A percentile compares a stretch with the other conserved stretches of the same genome.
Evolutionary conservation across 1,140 invertebrate species (phyloP).

Genomic region (Hylaeus anthracinus): DNA sequence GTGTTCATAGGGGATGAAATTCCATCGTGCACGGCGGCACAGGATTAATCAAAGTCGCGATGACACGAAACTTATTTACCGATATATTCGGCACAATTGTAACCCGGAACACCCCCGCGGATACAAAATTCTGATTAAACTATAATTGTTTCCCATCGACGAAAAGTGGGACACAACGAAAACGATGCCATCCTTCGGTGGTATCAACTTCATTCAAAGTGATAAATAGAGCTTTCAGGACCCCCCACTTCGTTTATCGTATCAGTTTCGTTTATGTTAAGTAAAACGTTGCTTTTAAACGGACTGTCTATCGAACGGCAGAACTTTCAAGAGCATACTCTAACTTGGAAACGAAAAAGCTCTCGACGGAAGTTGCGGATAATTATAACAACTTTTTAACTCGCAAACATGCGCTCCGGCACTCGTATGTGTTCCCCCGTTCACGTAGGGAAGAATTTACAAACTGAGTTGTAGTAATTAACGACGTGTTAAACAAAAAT

Average conservation of each 20-base stretch:
- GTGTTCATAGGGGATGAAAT: background rate
- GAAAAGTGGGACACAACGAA: background rate
- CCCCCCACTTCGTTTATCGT: constrained; percentile 21
- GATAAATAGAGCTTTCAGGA: constrained; percentile 34
- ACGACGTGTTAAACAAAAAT: background rate
- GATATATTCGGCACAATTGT: background rate
- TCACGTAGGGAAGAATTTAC: background rate
- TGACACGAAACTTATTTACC: constrained; percentile 1
- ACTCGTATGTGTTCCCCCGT: background rate
- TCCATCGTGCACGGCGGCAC: too few species aligned
- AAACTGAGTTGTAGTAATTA: background rate
- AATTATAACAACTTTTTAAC: background rate
- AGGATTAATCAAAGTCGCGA: background rate
- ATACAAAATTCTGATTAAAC: constrained; percentile 25
- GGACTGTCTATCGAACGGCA: background rate
- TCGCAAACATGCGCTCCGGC: background rate
- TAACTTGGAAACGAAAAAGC: background rate
- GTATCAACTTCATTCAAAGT: constrained; percentile 19
- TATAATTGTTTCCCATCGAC: constrained; percentile 15
- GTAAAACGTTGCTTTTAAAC: background rate
- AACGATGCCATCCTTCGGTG: background rate
- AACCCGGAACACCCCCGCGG: background rate
- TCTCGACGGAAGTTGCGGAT: background rate
- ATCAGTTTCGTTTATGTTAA: constrained; percentile 13
- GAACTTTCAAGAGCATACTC: background rate